Conservation (phyloP, 2,888 invertebrate genomes). For the Anoplius nigerrimus region DNA sequence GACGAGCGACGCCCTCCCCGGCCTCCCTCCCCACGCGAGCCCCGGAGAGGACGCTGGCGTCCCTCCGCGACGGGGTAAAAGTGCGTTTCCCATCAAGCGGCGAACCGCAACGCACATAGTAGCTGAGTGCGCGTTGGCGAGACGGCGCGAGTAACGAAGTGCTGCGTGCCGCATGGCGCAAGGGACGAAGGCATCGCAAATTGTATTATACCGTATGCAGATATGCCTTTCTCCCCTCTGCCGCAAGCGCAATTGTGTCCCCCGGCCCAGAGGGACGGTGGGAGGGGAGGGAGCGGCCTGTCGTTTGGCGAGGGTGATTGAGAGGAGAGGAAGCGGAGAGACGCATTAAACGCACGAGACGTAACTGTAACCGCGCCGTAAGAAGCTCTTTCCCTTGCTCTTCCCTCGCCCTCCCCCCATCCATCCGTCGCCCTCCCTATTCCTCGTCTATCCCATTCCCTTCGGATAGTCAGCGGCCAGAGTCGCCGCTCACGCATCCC, state of each 20-base stretch:
- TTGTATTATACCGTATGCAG: constrained; percentile 56
- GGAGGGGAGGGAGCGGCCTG: not conserved
- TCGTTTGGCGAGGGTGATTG: not conserved
- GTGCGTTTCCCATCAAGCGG: constrained; percentile 68
- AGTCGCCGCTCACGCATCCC: constrained; percentile 6
- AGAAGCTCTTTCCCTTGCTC: constrained; percentile 16
- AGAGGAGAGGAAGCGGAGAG: constrained; percentile 5
- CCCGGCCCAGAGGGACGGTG: constrained; percentile 16
- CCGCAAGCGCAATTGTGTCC: constrained; percentile 70
- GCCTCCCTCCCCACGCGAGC: constrained; percentile 6
- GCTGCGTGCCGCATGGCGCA: not conserved
- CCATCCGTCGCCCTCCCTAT: constrained; percentile 25
- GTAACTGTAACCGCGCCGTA: constrained; percentile 32
- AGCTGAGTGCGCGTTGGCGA: constrained; percentile 42
- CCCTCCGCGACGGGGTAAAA: constrained; percentile 43
- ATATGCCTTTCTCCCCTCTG: constrained; percentile 47
- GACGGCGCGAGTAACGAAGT: constrained; percentile 14
- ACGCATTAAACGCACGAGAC: constrained; percentile 25
- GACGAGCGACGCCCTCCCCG: not conserved
- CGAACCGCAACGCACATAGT: constrained; percentile 65
- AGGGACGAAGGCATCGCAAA: constrained; percentile 48
- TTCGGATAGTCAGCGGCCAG: no score
- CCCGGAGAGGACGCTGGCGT: constrained; percentile 1
- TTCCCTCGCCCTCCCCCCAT: constrained; percentile 18
- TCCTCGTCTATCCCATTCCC: no score